Evolutionary conservation across 1,140 invertebrate genomes (phyloP).

Genomic region (Sinonovacula constricta): DNA sequence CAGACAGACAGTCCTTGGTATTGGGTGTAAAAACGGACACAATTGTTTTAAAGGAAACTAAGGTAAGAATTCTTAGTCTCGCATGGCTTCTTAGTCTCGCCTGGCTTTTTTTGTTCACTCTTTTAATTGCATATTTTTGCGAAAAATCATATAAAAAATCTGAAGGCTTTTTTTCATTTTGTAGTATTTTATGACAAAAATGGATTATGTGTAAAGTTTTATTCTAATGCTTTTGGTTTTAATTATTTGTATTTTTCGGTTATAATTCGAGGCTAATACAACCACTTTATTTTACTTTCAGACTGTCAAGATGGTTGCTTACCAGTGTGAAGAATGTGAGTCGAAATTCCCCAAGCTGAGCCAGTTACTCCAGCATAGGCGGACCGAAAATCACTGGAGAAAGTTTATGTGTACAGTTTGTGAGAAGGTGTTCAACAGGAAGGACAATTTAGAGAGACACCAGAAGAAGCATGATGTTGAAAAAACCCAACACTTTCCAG

Average conservation of each 20-base stretch:
- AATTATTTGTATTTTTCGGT: no score
- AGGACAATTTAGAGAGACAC: slow-evolving; percentile 5
- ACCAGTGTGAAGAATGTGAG: background rate
- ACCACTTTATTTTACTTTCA: slow-evolving; percentile 12
- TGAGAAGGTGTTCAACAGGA: background rate
- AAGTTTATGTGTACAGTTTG: no score
- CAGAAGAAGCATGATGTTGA: background rate
- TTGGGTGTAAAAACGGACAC: background rate
- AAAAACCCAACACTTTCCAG: slow-evolving; percentile 13
- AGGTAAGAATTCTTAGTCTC: no score
- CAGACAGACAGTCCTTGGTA: background rate
- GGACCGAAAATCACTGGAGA: no score
- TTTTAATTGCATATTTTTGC: background rate
- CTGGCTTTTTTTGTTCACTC: background rate
- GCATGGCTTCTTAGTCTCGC: background rate
- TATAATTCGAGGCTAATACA: slow-evolving; percentile 8
- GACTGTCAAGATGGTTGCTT: background rate
- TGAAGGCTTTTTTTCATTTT: no score
- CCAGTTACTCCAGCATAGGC: no score
- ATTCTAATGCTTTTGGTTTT: no score
- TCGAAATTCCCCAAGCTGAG: background rate
- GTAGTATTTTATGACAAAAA: no score
- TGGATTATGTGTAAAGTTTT: no score
- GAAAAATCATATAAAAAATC: background rate
- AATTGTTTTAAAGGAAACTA: background rate